A percentile compares a stretch with the other conserved stretches of the same genome.
phyloP scores from a whole-genome alignment of 2,797 vertebrate genomes.

The Discoglossus pictus region DNA sequence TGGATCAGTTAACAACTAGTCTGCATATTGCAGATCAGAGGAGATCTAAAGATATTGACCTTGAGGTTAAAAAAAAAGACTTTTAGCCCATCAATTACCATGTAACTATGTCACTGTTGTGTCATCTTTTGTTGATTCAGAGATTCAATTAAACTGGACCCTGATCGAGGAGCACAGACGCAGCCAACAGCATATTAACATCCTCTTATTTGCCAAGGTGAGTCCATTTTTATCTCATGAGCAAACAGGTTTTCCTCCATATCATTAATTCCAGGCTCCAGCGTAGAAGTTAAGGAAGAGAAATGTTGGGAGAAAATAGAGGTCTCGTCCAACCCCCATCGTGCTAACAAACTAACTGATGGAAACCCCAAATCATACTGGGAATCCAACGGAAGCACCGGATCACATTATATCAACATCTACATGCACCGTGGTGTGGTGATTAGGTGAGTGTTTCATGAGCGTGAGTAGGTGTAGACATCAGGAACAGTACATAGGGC shows the following conservation, averaged over 20 bases:
- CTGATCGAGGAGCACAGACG: conserved; percentile 92
- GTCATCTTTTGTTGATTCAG: too few relatives aligned
- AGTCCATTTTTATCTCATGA: conserved; percentile 36
- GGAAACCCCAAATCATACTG: conserved; percentile 91
- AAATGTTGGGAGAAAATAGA: conserved; percentile 95
- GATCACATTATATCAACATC: conserved; percentile 87
- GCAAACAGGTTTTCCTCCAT: too few relatives aligned
- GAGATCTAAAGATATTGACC: too few relatives aligned
- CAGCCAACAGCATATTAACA: conserved; percentile 84
- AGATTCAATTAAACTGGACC: too few relatives aligned
- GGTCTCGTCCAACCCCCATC: conserved; percentile 90
- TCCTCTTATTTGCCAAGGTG: conserved; percentile 93
- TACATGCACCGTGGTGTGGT: conserved; percentile 80
- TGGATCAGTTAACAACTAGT: too few relatives aligned
- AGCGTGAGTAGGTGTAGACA: too few relatives aligned
- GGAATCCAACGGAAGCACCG: conserved; percentile 86
- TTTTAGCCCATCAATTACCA: too few relatives aligned
- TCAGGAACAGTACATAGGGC: too few relatives aligned
- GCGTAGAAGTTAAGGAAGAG: conserved; percentile 83
- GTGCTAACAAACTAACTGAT: conserved; percentile 83
- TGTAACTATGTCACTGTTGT: too few relatives aligned
- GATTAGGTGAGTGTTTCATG: conserved; percentile 77
- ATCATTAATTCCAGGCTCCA: conserved; percentile 76
- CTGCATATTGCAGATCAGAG: too few relatives aligned
- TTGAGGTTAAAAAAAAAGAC: too few relatives aligned